Conservation (phyloP, 2,888 invertebrate species). For the Oligia strigilis region DNA sequence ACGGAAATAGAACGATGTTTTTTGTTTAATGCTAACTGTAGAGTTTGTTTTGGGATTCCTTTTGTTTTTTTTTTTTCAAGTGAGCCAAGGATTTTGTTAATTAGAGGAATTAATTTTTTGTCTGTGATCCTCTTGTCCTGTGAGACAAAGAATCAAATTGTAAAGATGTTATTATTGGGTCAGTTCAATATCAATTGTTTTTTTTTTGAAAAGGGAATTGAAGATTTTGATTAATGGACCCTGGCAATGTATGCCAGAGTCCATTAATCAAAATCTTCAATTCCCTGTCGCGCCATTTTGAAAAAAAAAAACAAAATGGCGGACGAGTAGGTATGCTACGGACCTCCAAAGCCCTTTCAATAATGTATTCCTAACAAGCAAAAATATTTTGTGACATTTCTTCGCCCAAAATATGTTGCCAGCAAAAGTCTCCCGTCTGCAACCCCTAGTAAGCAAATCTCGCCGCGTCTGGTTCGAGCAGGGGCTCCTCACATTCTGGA, state of each 20-base stretch:
- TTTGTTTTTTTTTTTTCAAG: too few species aligned
- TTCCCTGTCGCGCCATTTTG: too few species aligned
- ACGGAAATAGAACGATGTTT: neutral
- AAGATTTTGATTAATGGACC: neutral
- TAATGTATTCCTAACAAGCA: too few species aligned
- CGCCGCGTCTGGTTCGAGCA: slow-evolving; percentile 54
- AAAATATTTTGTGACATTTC: too few species aligned
- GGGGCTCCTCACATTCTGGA: slow-evolving; percentile 76
- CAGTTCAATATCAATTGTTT: neutral
- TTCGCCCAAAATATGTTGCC: neutral
- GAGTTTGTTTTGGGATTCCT: neutral
- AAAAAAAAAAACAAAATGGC: too few species aligned
- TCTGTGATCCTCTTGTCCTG: neutral
- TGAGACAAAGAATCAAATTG: neutral
- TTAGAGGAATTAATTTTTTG: neutral
- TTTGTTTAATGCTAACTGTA: neutral
- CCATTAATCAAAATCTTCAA: too few species aligned
- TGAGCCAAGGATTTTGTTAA: neutral
- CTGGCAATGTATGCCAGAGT: too few species aligned
- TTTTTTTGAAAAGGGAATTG: neutral
- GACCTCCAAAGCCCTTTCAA: neutral
- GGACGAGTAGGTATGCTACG: too few species aligned
- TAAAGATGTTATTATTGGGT: neutral
- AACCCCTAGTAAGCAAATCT: slow-evolving; percentile 52
- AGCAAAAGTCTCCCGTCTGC: neutral